Percentiles rank a stretch among this genome's conserved stretches.
These are phyloP conservation scores for Leucosticte australis DNA, from an alignment of 2,113 vertebrate genomes.

Conservation along the genomic window DNA sequence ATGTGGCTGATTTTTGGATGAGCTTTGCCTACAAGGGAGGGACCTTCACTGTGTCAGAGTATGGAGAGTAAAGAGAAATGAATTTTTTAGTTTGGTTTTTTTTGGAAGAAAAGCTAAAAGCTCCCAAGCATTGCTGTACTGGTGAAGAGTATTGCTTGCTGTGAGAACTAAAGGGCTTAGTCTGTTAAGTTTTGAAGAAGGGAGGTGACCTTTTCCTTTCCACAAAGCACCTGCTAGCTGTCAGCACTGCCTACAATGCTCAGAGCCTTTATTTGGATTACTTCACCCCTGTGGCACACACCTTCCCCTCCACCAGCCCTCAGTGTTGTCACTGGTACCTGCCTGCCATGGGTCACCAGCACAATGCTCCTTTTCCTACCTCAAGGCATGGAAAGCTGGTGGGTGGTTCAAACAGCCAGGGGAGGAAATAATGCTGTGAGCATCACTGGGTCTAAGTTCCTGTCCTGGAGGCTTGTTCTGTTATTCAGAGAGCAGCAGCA, in stretches of 20 bases:
- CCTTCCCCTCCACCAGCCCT: not conserved
- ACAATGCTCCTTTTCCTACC: not conserved
- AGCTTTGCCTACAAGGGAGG: not conserved
- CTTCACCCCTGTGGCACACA: not conserved
- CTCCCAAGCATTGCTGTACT: not conserved
- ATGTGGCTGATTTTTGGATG: not conserved
- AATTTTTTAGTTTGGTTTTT: not conserved
- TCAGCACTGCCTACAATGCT: not conserved
- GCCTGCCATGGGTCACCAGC: not conserved
- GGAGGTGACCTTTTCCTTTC: not conserved
- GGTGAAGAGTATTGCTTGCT: not conserved
- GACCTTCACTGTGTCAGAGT: not conserved
- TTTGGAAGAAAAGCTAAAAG: not conserved
- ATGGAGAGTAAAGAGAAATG: not conserved
- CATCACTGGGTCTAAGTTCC: not conserved
- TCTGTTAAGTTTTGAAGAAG: not conserved
- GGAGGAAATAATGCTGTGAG: slow-evolving; percentile 51
- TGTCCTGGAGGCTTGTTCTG: slow-evolving; percentile 50
- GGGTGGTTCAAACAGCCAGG: slow-evolving; percentile 17
- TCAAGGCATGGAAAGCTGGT: slow-evolving; percentile 41
- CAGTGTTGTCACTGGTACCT: not conserved
- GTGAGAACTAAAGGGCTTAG: not conserved
- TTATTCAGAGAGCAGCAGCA: slow-evolving; percentile 5
- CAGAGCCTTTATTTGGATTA: not conserved
- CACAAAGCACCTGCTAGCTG: not conserved